Evolutionary conservation across 2,888 invertebrate species (phyloP).

Genomic region (Tanytarsus gracilentus): DNA sequence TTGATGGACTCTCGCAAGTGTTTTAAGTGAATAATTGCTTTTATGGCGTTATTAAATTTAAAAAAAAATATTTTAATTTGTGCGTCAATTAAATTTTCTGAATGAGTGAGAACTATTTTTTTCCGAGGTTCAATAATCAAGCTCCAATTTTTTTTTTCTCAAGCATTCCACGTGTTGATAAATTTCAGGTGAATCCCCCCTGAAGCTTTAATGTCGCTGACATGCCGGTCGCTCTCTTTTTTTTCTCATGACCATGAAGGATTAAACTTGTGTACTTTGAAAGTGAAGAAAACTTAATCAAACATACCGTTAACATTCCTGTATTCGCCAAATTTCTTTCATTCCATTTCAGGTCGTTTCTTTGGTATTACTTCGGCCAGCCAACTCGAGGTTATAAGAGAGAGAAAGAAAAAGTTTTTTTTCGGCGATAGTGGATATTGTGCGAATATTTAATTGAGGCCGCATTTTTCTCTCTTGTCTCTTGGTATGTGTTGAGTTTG

Average conservation of each 20-base stretch:
- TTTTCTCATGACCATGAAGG: neutral
- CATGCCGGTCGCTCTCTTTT: neutral
- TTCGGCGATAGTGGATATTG: slow-evolving; percentile 16
- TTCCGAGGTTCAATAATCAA: too few relatives aligned
- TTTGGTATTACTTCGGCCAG: neutral
- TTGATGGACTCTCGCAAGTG: too few relatives aligned
- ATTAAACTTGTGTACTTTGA: neutral
- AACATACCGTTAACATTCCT: slow-evolving; percentile 26
- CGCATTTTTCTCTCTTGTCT: slow-evolving; percentile 17
- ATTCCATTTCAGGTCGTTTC: slow-evolving; percentile 26
- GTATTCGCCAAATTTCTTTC: slow-evolving; percentile 22
- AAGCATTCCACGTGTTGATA: neutral
- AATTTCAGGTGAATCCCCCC: neutral
- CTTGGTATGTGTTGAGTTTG: too few relatives aligned
- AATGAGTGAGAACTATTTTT: too few relatives aligned
- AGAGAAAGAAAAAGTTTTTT: neutral
- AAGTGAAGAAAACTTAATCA: neutral
- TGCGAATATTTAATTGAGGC: slow-evolving; percentile 27
- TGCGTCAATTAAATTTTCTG: too few relatives aligned
- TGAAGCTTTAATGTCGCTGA: too few relatives aligned
- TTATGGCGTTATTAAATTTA: too few relatives aligned
- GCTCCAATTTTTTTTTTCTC: slow-evolving; percentile 8
- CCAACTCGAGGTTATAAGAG: neutral
- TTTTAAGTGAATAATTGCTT: too few relatives aligned
- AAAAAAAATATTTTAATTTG: too few relatives aligned